These are phyloP conservation scores for Menura novaehollandiae DNA, from an alignment of 2,113 vertebrate genomes.

Conservation along the genomic window DNA sequence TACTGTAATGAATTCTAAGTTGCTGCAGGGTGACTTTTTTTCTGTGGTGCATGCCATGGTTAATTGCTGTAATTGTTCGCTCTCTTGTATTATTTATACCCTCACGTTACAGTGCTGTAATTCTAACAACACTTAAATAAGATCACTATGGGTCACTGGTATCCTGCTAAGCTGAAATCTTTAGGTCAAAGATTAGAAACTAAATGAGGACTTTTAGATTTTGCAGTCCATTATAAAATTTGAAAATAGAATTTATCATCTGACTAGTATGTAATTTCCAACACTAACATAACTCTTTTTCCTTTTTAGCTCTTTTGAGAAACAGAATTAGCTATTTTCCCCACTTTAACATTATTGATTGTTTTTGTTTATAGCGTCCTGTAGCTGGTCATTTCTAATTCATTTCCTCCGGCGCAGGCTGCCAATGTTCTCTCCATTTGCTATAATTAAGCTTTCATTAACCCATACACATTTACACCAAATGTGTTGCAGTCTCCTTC, in stretches of 20 bases:
- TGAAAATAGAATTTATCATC: neutral
- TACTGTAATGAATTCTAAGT: neutral
- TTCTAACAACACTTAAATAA: conserved; percentile 9
- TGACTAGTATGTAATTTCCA: neutral
- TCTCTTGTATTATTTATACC: conserved; percentile 40
- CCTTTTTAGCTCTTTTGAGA: neutral
- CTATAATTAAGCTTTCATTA: conserved; percentile 43
- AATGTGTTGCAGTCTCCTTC: neutral
- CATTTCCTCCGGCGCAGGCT: neutral
- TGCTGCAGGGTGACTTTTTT: neutral
- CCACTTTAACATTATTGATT: conserved; percentile 8
- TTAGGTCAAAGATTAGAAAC: neutral
- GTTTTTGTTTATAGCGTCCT: conserved; percentile 5
- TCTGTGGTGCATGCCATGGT: neutral
- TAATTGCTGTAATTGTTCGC: conserved; percentile 47
- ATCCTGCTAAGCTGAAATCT: neutral
- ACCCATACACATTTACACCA: neutral
- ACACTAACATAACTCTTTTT: neutral
- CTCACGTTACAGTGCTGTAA: neutral
- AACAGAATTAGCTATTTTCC: neutral
- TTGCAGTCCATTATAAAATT: neutral
- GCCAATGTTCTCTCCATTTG: conserved; percentile 12
- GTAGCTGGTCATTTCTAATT: neutral
- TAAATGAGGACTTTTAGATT: neutral
- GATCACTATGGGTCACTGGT: neutral